Conservation (phyloP, 2,113 vertebrate species). For the Odocoileus hemionus region DNA sequence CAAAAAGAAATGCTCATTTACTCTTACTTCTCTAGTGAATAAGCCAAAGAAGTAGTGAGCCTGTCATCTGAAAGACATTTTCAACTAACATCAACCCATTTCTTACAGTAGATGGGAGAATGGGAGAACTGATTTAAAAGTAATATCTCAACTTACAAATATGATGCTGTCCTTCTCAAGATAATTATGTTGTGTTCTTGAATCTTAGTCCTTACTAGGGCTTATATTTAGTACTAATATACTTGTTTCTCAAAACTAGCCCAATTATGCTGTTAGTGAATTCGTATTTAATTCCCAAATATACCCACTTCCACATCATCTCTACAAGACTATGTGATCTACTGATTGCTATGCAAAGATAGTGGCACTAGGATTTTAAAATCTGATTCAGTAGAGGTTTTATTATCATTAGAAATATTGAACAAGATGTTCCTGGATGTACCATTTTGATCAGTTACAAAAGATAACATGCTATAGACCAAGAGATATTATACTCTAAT, state of each 20-base stretch:
- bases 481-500: constrained; percentile 1
- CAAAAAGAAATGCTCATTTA: neutral
- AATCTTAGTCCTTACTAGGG: neutral
- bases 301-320: constrained; percentile 6
- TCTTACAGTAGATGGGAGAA: neutral
- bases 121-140: neutral
- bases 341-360: neutral
- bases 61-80: neutral
- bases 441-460: constrained; percentile 52
- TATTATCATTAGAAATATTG: constrained; percentile 5
- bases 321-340: neutral
- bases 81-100: neutral
- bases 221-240: neutral
- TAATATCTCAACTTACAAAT: neutral
- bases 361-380: neutral
- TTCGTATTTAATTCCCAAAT: neutral
- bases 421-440: constrained; percentile 28
- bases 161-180: neutral
- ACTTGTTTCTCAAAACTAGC: constrained; percentile 20
- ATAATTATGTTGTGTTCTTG: neutral
- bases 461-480: constrained; percentile 27
- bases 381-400: neutral
- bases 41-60: neutral
- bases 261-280: neutral
- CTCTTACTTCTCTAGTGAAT: neutral